These are phyloP conservation scores for Brachypalpus laphriformis DNA, from an alignment of 2,888 invertebrate species.

Conservation along the genomic window DNA sequence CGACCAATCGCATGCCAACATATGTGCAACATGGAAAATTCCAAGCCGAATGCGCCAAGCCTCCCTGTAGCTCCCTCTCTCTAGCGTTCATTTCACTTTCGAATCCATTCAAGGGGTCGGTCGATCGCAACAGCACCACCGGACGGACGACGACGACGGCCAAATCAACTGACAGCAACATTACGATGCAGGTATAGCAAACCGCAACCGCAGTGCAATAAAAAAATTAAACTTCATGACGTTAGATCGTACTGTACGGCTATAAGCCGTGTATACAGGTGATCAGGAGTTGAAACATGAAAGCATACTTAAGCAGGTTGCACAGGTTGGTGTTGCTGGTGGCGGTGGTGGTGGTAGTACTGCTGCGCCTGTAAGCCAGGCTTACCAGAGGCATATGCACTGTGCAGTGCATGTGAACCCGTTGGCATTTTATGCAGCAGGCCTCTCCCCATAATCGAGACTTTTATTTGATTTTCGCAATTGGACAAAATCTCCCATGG, in stretches of 20 bases:
- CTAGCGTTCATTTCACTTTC: constrained; percentile 60
- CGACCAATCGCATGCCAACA: constrained; percentile 8
- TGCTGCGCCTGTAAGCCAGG: constrained; percentile 32
- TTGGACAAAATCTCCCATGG: constrained; percentile 13
- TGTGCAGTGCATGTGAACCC: constrained; percentile 55
- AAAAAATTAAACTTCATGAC: constrained; percentile 17
- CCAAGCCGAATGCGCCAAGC: constrained; percentile 21
- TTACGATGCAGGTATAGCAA: constrained; percentile 58
- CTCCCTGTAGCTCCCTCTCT: background rate
- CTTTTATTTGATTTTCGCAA: constrained; percentile 44
- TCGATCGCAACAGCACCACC: background rate
- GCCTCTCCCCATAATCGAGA: constrained; percentile 40
- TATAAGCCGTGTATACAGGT: constrained; percentile 29
- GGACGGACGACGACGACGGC: constrained; percentile 28
- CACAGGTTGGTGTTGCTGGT: constrained; percentile 18
- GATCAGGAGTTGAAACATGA: constrained; percentile 61
- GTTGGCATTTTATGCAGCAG: constrained; percentile 57
- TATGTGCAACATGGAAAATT: constrained; percentile 54
- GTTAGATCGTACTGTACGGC: constrained; percentile 28
- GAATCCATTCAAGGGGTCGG: constrained; percentile 61
- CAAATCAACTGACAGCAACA: constrained; percentile 59
- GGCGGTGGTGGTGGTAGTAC: background rate
- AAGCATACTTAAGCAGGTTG: constrained; percentile 57
- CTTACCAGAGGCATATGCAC: constrained; percentile 34
- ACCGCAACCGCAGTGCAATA: constrained; percentile 32